phyloP scores from a whole-genome alignment of 2,888 invertebrate species.

The Tenthredo livida region DNA sequence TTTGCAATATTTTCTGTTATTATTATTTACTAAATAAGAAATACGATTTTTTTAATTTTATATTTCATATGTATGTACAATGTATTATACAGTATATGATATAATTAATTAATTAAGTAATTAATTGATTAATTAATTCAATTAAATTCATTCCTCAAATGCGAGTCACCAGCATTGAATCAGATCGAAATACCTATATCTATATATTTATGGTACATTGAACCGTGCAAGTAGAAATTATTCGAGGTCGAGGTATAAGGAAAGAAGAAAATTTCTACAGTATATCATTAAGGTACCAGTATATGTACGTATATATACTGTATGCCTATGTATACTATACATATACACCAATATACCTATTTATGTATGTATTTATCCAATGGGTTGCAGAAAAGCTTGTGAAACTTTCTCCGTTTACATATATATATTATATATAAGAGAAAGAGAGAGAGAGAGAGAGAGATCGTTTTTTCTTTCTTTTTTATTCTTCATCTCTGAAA shows the following conservation, averaged over 20 bases:
- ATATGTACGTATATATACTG: background rate
- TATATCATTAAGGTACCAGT: background rate
- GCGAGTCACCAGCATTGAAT: too few species aligned
- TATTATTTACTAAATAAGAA: too few species aligned
- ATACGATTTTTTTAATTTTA: too few species aligned
- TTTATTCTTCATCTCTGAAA: background rate
- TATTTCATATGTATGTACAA: too few species aligned
- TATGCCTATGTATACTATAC: too few species aligned
- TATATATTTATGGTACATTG: background rate
- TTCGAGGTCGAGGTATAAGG: slow-evolving; percentile 27
- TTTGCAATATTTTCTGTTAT: too few species aligned
- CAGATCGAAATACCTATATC: background rate
- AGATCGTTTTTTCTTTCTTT: too few species aligned
- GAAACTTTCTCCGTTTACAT: slow-evolving; percentile 6
- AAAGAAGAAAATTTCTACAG: slow-evolving; percentile 24
- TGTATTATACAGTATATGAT: too few species aligned
- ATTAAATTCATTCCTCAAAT: too few species aligned
- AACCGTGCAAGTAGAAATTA: background rate
- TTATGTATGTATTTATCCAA: background rate
- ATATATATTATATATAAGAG: background rate
- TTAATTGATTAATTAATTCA: too few species aligned
- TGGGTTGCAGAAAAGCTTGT: background rate
- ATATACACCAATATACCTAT: background rate
- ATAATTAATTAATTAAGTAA: too few species aligned
- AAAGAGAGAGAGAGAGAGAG: too few species aligned